Base-by-base conservation (phyloP, 2,113 vertebrate species). In the Malurus melanocephalus region DNA sequence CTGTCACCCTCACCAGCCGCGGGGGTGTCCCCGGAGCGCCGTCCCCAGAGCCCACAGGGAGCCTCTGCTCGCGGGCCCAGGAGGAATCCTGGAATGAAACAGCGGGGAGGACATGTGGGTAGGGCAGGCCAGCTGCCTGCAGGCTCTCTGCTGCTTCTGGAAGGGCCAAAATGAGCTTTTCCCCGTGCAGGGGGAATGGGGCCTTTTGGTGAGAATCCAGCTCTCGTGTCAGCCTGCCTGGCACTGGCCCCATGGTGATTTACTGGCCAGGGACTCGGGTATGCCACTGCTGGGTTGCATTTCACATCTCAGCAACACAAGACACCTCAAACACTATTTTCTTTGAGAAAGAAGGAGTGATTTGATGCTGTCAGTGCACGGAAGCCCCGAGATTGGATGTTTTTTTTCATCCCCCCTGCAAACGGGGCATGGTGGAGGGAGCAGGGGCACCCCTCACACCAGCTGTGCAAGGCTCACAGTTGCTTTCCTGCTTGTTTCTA, bases 1-100 rank as follows among this genome's bases (percentile, higher is more conserved):
- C 95, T 0, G 93, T 95, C 83, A 95, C 94, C 83, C 88, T 81
- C 77, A 95, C 95, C 83, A 95, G 88, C 38, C 90, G 85, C 0
- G 94, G 94, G 0, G 64, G 78, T 0, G 64, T 94, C 55, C 48
- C 78, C 0, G n/a, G 68, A 1, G 7, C 1, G 0, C 73, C 2
- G 45, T 49, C 73, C 66, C 78, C 85, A 23, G 85, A 26, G 21
- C 28, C 77, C 1, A 11, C 0, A 5, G 45, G 3, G 6, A 67
- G n/a, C 24, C 72, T 59, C 49, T 1, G 56, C 88, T 88, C 85
- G 2, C 8, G 0, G 0, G 48, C 66, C 74, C 3, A 3, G 74
- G 48, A 77, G 0, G 3, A 6, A 38, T 53, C 80, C 95, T 96
- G 90, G 27, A 95, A 96, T 0, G 7, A 93, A 43, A 91, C 6